Evolutionary conservation across 2,888 invertebrate species (phyloP), one percentile per base, ranked within the genome.

Genomic region (Latrodectus elegans): DNA sequence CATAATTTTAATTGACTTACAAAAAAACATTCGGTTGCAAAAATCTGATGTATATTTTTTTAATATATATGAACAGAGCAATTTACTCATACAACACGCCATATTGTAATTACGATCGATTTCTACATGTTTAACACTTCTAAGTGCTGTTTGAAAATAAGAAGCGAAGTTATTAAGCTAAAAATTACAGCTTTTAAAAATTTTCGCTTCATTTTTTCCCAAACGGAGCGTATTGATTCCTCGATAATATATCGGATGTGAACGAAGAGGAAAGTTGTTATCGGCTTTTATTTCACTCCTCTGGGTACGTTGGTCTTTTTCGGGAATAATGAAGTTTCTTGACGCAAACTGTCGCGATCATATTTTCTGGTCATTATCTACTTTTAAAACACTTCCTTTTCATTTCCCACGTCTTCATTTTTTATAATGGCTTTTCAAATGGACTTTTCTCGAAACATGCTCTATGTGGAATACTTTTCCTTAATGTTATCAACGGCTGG

Each of bases 141-240:
- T 26, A 68, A 17, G 17, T 26, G 67, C 12, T 17, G 67, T 68
- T 68, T 68, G 15, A 68, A 26, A 12, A 17, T 68, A 22, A 12
- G 67, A 17, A 22, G 22, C 17, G 67, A 68, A n/a, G 67, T 68
- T 68, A 26, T 68, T 68, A 60, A 68, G 67, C 67, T 17, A 68
- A 26, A 68, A 26, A 68, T 26, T 26, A 68, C 11, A 22, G 26
- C 26, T 60, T 68, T 22, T 8, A 68, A 68, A 11, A 68, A 68
- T 8, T 22, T 68, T 68, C 12, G 0, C 17, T 68, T 68, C 17
- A 17, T 8, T 68, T 68, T 22, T 68, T 68, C 26, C 67, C 67
- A 68, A 12, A 8, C 12, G 67, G n/a, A 4, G 11, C 26, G 15
- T 17, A 17, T 26, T n/a, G 17, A n/a, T 17, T 67, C 9, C 60